These are phyloP conservation scores for Acanthoscelides obtectus DNA, from an alignment of 2,888 invertebrate species.

Conservation along the genomic window DNA sequence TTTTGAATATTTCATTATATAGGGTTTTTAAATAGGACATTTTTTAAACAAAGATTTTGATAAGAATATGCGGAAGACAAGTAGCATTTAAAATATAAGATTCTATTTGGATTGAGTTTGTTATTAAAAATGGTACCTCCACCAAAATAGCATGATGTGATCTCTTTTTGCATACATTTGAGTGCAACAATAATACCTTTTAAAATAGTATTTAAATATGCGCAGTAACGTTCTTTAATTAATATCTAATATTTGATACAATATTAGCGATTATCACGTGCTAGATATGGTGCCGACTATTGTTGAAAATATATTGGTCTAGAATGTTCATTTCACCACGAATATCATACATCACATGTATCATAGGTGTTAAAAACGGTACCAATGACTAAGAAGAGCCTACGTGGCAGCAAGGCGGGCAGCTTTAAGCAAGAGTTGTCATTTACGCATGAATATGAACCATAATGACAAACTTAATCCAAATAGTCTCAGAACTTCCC, in stretches of 20 bases:
- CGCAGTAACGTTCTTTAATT: too few relatives aligned
- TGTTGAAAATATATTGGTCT: too few relatives aligned
- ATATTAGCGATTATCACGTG: too few relatives aligned
- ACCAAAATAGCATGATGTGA: too few relatives aligned
- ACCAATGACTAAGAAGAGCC: neutral
- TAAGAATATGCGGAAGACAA: constrained; percentile 19
- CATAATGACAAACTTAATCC: neutral
- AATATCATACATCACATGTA: too few relatives aligned
- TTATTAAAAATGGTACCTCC: too few relatives aligned
- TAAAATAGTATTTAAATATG: too few relatives aligned
- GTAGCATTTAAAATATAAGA: constrained; percentile 11
- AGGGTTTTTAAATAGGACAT: constrained; percentile 22
- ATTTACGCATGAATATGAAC: neutral
- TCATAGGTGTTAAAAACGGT: neutral
- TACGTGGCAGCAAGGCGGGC: neutral
- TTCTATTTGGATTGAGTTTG: constrained; percentile 14
- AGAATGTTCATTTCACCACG: too few relatives aligned
- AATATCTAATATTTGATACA: too few relatives aligned
- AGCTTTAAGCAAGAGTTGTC: neutral
- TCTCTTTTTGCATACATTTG: too few relatives aligned
- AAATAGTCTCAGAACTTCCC: constrained; percentile 33
- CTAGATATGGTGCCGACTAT: too few relatives aligned
- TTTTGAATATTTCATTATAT: constrained; percentile 1
- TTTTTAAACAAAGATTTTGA: constrained; percentile 28
- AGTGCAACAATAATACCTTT: too few relatives aligned